A percentile compares a stretch with the other conserved stretches of the same genome.
phyloP scores from a whole-genome alignment of 2,113 vertebrate genomes.

The Xyliphius kryptos region DNA sequence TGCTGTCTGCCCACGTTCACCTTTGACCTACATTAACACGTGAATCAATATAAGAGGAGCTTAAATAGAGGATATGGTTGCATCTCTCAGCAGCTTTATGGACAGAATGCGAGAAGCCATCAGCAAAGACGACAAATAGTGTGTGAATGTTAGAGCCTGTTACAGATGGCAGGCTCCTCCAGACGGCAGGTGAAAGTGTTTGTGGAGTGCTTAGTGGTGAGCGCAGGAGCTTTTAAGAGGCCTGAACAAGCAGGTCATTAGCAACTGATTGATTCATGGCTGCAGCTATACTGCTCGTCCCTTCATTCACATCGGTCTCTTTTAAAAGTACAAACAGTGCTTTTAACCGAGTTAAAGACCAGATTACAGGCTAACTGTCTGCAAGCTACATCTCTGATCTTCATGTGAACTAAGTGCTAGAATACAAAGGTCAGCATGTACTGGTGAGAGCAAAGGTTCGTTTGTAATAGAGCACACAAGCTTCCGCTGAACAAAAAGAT shows the following conservation, averaged over 20 bases:
- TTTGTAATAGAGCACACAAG: too few species aligned
- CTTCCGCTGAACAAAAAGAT: too few species aligned
- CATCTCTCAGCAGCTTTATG: slow-evolving; percentile 2
- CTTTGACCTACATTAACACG: slow-evolving; percentile 20
- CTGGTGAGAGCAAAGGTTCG: too few species aligned
- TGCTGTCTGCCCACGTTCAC: background rate
- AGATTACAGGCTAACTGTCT: slow-evolving; percentile 17
- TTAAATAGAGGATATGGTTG: background rate
- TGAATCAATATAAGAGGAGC: background rate
- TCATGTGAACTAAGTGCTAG: background rate
- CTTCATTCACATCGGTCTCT: background rate
- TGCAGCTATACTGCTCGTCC: background rate
- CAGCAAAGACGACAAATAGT: slow-evolving; percentile 12
- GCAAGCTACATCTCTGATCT: background rate
- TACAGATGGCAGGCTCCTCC: slow-evolving; percentile 12
- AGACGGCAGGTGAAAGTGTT: slow-evolving; percentile 18
- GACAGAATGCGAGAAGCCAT: slow-evolving; percentile 9
- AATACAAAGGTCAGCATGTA: background rate
- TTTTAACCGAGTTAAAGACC: slow-evolving; percentile 16
- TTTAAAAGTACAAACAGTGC: slow-evolving; percentile 3
- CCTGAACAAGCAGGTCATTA: slow-evolving; percentile 33
- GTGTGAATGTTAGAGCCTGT: slow-evolving; percentile 9
- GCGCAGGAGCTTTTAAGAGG: slow-evolving; percentile 32
- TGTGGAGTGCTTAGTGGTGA: slow-evolving; percentile 18
- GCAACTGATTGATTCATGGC: slow-evolving; percentile 30